Evolutionary conservation across 2,113 vertebrate genomes (phyloP), one percentile per base, ranked within the genome.

Genomic region (Perognathus longimembris): DNA sequence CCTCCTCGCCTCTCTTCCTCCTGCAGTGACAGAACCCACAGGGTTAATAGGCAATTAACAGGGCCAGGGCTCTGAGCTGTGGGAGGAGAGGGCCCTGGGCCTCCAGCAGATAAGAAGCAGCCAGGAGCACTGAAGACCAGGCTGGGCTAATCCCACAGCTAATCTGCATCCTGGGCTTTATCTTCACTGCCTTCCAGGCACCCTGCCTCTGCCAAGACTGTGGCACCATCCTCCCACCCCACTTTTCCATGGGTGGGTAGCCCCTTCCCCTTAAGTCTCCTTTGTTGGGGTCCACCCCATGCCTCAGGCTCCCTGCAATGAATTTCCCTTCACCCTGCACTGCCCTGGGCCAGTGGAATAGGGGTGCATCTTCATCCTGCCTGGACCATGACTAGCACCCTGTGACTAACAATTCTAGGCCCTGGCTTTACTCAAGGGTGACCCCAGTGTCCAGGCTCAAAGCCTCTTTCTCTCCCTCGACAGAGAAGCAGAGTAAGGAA

Each of bases 41-140:
- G 89, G 97, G 95, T 97, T 97, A 97, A 96, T 89, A 94, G 94
- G 92, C 97, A 97, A 97, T 97, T 97, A 97, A 95, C 79, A 34
- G 87, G 95, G 82, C 95, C 94, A 94, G 86, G 84, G 80, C 96
- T 95, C 90, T 90, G 83, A 79, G 90, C 88, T 12, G 61, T 6
- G n/a, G n/a, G 66, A 79, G 66, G 63, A 93, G 87, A 90, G 45
- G 85, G 92, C 93, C 67, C 63, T 1, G 18, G 73, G 93, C 83
- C 89, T 90, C 79, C 40, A 86, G 59, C 89, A 97, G 97, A 97
- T 97, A 97, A 97, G 97, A 8, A 87, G 92, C 94, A 85, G 83
- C 88, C 88, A 67, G 90, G 88, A 94, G 92, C 88, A 63, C 66
- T 61, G 14, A 78, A 76, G 93, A 87, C 89, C 71, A 92, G 85